These are phyloP conservation scores for Hoplias malabaricus DNA, from an alignment of 2,113 vertebrate species.

Conservation along the genomic window DNA sequence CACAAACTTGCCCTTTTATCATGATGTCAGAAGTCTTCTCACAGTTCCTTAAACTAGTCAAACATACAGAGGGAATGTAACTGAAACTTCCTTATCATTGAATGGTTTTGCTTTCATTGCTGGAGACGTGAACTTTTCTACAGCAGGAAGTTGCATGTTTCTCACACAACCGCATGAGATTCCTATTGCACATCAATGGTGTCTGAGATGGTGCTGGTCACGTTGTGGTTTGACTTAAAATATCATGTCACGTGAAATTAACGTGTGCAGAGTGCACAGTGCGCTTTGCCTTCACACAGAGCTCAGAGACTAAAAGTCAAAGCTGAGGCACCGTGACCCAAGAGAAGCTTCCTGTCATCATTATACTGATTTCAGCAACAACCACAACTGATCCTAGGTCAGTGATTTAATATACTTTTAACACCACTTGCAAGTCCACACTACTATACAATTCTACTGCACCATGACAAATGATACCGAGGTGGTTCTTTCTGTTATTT, in stretches of 20 bases:
- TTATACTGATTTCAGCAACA: not conserved
- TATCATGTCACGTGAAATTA: not conserved
- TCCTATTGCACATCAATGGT: too few relatives aligned
- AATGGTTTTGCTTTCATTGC: too few relatives aligned
- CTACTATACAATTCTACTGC: conserved; percentile 59
- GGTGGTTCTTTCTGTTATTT: conserved; percentile 57
- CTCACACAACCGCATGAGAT: not conserved
- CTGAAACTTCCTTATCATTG: too few relatives aligned
- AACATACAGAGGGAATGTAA: too few relatives aligned
- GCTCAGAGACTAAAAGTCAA: not conserved
- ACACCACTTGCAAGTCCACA: not conserved
- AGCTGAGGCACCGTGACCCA: not conserved
- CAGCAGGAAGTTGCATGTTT: not conserved
- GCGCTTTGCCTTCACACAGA: not conserved
- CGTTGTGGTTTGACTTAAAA: not conserved
- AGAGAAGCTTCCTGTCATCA: not conserved
- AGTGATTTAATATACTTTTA: not conserved
- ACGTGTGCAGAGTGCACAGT: not conserved
- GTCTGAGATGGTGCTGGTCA: too few relatives aligned
- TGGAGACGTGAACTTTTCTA: too few relatives aligned
- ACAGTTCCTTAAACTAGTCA: too few relatives aligned
- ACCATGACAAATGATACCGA: conserved; percentile 56
- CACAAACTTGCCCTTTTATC: too few relatives aligned
- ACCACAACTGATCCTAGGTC: not conserved
- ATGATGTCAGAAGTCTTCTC: too few relatives aligned